Percentiles rank a stretch among this genome's conserved stretches.
These are phyloP conservation scores for Psittacula derbiana DNA, from an alignment of 2,797 vertebrate genomes.

Conservation along the genomic window DNA sequence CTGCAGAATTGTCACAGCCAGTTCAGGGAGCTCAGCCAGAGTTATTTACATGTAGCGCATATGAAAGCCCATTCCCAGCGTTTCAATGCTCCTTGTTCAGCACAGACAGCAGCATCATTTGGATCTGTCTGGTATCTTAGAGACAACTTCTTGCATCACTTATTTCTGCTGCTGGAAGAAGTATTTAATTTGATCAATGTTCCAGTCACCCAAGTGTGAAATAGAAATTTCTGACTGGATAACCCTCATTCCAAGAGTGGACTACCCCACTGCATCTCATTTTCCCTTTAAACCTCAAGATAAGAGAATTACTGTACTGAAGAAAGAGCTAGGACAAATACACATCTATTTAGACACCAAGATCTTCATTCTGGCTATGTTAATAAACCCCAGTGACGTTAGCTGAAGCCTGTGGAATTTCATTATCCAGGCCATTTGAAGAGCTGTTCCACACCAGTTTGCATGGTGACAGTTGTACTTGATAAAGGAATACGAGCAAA, in stretches of 20 bases:
- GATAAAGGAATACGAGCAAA: neutral
- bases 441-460: neutral
- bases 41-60: neutral
- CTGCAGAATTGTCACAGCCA: neutral
- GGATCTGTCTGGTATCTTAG: neutral
- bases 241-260: neutral
- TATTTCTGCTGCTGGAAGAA: conserved; percentile 20
- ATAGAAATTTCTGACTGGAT: conserved; percentile 46
- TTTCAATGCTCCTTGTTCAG: conserved; percentile 7
- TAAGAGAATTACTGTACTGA: neutral
- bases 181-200: conserved; percentile 22
- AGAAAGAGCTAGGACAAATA: neutral
- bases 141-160: conserved; percentile 23
- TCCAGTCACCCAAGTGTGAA: conserved; percentile 26
- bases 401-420: neutral
- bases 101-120: neutral
- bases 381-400: neutral
- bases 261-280: neutral
- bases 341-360: neutral
- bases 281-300: conserved; percentile 14
- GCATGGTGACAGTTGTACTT: neutral
- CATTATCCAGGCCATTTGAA: neutral
- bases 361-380: neutral
- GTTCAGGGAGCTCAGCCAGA: neutral
- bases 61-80: conserved; percentile 1